phyloP scores from a whole-genome alignment of 2,888 invertebrate species.

The Ligdia adustata region DNA sequence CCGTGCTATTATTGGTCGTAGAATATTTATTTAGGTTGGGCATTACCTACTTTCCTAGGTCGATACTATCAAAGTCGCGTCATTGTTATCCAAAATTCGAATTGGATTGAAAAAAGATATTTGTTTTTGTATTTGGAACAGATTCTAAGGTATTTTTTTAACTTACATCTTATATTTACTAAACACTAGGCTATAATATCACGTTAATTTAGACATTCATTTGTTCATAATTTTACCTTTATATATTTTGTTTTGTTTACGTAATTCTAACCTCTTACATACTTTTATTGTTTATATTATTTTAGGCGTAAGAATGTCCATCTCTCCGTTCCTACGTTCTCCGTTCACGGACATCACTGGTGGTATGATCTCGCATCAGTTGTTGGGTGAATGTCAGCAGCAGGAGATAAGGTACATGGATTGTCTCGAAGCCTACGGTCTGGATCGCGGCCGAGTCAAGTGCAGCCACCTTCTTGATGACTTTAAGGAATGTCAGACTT shows the following conservation, averaged over 20 bases:
- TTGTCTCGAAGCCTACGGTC: constrained; percentile 92
- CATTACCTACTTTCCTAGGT: no score
- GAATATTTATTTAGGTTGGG: no score
- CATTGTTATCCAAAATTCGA: no score
- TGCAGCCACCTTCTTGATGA: constrained; percentile 87
- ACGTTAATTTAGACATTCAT: no score
- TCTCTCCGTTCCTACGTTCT: constrained; percentile 86
- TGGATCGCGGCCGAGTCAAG: constrained; percentile 85
- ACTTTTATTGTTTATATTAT: constrained; percentile 27
- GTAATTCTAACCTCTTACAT: constrained; percentile 62
- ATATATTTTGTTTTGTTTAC: constrained; percentile 58
- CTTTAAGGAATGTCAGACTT: constrained; percentile 87
- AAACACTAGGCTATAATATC: no score
- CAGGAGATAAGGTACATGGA: constrained; percentile 89
- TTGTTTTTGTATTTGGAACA: no score
- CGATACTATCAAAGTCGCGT: no score
- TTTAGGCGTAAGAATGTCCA: constrained; percentile 73
- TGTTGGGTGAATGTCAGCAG: constrained; percentile 85
- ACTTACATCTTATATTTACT: no score
- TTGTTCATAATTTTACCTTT: no score
- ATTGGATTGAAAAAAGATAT: no score
- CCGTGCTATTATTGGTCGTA: no score
- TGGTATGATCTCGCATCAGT: constrained; percentile 86
- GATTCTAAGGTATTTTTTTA: no score
- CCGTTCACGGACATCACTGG: constrained; percentile 90